A percentile compares a stretch with the other conserved stretches of the same genome.
phyloP scores from a whole-genome alignment of 2,888 invertebrate genomes.

The Drosophila cognata region DNA sequence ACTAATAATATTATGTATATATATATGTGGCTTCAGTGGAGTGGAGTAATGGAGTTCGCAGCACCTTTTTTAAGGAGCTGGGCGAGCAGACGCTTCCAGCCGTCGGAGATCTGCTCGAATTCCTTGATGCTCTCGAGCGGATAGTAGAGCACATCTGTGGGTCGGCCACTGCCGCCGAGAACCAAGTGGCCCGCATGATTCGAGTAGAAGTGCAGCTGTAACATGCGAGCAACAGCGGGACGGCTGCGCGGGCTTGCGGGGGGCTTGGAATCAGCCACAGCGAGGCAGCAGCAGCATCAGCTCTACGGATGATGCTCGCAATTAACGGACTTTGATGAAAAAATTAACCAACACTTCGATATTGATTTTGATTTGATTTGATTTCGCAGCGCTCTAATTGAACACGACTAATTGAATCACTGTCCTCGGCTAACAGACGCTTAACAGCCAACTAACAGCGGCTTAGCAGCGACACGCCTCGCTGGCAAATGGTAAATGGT shows the following conservation, averaged over 20 bases:
- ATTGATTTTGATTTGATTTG: slow-evolving; percentile 40
- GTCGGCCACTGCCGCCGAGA: slow-evolving; percentile 85
- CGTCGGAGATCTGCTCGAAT: slow-evolving; percentile 92
- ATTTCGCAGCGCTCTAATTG: slow-evolving; percentile 41
- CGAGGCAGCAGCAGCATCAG: slow-evolving; percentile 40
- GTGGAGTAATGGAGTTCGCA: slow-evolving; percentile 2
- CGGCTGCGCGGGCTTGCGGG: slow-evolving; percentile 25
- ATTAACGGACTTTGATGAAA: slow-evolving; percentile 40
- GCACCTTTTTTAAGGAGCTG: slow-evolving; percentile 89
- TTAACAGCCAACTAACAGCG: slow-evolving; percentile 27
- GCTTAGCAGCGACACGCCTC: slow-evolving; percentile 44
- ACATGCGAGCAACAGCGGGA: slow-evolving; percentile 86
- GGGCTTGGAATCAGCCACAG: slow-evolving; percentile 39
- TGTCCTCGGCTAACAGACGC: slow-evolving; percentile 28
- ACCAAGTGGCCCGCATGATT: slow-evolving; percentile 90
- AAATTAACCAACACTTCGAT: neutral
- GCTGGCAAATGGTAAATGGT: slow-evolving; percentile 16
- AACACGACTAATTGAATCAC: slow-evolving; percentile 34
- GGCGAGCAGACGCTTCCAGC: slow-evolving; percentile 91
- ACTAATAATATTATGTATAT: neutral
- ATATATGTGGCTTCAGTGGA: neutral
- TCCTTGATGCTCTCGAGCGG: slow-evolving; percentile 94
- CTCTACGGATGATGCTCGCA: slow-evolving; percentile 39
- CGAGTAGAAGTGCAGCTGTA: slow-evolving; percentile 93
- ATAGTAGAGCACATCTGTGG: slow-evolving; percentile 86